A percentile compares a stretch with the other conserved stretches of the same genome.
Evolutionary conservation across 2,113 vertebrate genomes (phyloP).

Genomic region (Pseudopipra pipra): DNA sequence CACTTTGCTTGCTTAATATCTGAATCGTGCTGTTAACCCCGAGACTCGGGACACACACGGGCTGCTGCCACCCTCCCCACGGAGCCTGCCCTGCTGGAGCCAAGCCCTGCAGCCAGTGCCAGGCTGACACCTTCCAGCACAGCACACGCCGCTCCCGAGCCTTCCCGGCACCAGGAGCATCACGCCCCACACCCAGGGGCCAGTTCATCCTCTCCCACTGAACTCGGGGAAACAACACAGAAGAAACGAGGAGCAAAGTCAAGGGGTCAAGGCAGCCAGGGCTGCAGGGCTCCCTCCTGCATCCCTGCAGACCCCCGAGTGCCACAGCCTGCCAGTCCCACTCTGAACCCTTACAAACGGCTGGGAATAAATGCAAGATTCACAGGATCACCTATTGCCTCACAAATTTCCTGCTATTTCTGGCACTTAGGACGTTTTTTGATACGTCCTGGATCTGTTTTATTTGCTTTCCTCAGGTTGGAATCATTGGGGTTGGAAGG

Average conservation of each 20-base stretch:
- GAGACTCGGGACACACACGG: neutral
- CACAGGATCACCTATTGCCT: neutral
- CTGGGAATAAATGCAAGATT: neutral
- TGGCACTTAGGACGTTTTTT: neutral
- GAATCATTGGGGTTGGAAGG: neutral
- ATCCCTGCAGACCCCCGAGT: neutral
- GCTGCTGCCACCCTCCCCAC: neutral
- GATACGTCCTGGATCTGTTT: neutral
- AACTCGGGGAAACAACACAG: neutral
- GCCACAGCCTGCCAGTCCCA: neutral
- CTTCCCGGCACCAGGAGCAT: neutral
- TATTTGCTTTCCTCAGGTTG: neutral
- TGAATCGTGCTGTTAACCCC: constrained; percentile 43
- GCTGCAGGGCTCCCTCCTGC: neutral
- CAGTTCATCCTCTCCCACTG: neutral
- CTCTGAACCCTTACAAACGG: neutral
- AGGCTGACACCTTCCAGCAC: accelerated
- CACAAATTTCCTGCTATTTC: neutral
- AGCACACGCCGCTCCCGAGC: neutral
- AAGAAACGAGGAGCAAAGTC: neutral
- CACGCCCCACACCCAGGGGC: neutral
- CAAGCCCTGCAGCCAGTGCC: neutral
- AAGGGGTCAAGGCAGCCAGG: neutral
- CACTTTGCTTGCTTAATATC: constrained; percentile 48
- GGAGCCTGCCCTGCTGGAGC: neutral